Conservation (phyloP, 2,797 vertebrate genomes). For the Bradypodion ventrale region DNA sequence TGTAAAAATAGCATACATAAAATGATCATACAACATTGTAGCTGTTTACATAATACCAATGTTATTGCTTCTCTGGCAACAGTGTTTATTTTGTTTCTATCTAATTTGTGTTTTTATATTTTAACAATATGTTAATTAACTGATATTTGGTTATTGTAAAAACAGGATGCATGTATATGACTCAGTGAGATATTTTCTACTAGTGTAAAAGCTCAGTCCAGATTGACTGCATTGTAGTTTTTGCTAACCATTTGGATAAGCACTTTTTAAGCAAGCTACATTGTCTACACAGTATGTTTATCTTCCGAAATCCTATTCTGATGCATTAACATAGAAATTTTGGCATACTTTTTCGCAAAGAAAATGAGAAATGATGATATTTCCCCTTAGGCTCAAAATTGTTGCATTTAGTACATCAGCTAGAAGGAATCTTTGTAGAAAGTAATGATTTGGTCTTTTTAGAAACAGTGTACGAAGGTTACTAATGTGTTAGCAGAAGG, state of each 20-base stretch:
- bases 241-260: rapidly evolving
- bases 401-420: constrained; percentile 30
- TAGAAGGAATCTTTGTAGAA: background rate
- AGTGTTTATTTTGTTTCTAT: constrained; percentile 13
- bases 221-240: background rate
- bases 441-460: background rate
- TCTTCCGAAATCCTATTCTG: background rate
- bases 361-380: constrained; percentile 3
- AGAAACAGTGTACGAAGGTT: background rate
- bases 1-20: constrained; percentile 22
- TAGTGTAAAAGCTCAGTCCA: background rate
- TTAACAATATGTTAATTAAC: constrained; percentile 11
- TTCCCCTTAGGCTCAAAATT: background rate
- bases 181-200: background rate
- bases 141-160: constrained; percentile 7
- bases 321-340: background rate
- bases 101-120: constrained; percentile 18
- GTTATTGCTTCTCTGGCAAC: constrained; percentile 3
- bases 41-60: constrained; percentile 43
- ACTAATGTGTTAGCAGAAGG: background rate
- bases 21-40: constrained; percentile 16
- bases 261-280: rapidly evolving
- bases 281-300: background rate
- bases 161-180: background rate
- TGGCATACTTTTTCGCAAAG: background rate